Conservation (phyloP, 2,797 vertebrate genomes). For the Gymnoscopelus braueri region DNA sequence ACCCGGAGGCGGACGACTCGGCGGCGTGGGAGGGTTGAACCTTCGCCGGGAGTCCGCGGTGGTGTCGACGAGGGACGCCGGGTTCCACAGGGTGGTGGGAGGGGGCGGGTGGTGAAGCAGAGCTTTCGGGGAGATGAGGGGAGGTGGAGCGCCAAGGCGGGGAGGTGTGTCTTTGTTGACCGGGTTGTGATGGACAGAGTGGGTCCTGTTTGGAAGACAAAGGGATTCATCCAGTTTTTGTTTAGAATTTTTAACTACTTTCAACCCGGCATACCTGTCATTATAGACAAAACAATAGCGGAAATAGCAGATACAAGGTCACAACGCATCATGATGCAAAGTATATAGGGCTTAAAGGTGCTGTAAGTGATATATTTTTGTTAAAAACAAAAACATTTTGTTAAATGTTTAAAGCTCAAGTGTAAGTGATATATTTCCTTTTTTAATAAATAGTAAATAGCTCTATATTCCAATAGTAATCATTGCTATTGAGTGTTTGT, state of each 20-base stretch:
- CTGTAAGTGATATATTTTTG: no score
- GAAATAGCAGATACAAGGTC: no score
- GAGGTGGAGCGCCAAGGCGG: conserved; percentile 88
- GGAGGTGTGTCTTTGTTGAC: conserved; percentile 70
- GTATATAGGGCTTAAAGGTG: no score
- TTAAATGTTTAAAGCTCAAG: no score
- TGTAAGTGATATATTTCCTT: no score
- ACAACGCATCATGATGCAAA: no score
- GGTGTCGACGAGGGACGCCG: conserved; percentile 86
- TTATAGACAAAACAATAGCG: no score
- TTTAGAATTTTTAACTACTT: not conserved
- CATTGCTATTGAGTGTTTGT: no score
- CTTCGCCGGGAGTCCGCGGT: conserved; percentile 76
- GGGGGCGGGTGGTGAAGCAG: conserved; percentile 48
- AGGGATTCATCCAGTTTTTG: not conserved
- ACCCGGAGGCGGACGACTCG: conserved; percentile 69
- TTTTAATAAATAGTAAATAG: no score
- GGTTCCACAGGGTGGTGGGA: conserved; percentile 89
- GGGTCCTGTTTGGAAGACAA: conserved; percentile 50
- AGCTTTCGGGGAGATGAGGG: conserved; percentile 84
- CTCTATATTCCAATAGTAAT: no score
- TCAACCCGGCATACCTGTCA: not conserved
- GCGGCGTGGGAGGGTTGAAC: conserved; percentile 63
- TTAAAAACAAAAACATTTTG: no score
- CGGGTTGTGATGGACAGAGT: conserved; percentile 58